Evolutionary conservation across 2,113 vertebrate genomes (phyloP), one percentile per base, ranked within the genome.

Genomic region (Nansenia antarctica): DNA sequence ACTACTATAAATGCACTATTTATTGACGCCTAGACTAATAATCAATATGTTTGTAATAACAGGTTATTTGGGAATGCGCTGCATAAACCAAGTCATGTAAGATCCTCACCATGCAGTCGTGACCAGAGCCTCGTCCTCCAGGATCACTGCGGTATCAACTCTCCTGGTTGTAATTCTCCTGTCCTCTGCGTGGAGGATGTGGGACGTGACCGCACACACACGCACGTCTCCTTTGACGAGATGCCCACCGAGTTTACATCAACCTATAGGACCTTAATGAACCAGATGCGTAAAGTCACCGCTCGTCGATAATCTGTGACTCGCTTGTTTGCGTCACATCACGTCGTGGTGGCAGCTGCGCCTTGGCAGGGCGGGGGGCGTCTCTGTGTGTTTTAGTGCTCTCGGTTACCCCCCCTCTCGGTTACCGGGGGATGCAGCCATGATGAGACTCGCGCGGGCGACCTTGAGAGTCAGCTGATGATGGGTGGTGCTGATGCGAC

Each of bases 381-480:
- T 58, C 55, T 31, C 29, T 14, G 24, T 15, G n/a, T 29, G 27
- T 27, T 57, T 57, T n/a, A 26, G 30, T n/a, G 20, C 3, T 22
- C 9, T 22, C 20, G 53, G 18, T 8, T 26, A 9, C n/a, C 29
- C 18, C 35, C 35, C 60, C 37, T 47, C 49, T 42, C 26, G 42
- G 30, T 42, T 27, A 34, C 24, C 42, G 22, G 20, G 24, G 52
- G 39, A 60, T 63, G 37, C 14, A 57, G 42, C 86, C 86, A 77
- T 86, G 31, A 86, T 88, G 85, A n/a, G n/a, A n/a, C 82, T 11
- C 71, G 62, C 84, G 68, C 57, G 9, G 22, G 71, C 80, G 90
- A 92, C 91, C 91, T 91, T 92, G 86, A 86, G 69, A 12, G 70
- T 42, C 73, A 66, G 82, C 65, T 68, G 67, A 63, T 66, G 62